Percentiles rank a stretch among this genome's conserved stretches.
phyloP scores from a whole-genome alignment of 2,888 invertebrate species.

The Lasioglossum calceatum region DNA sequence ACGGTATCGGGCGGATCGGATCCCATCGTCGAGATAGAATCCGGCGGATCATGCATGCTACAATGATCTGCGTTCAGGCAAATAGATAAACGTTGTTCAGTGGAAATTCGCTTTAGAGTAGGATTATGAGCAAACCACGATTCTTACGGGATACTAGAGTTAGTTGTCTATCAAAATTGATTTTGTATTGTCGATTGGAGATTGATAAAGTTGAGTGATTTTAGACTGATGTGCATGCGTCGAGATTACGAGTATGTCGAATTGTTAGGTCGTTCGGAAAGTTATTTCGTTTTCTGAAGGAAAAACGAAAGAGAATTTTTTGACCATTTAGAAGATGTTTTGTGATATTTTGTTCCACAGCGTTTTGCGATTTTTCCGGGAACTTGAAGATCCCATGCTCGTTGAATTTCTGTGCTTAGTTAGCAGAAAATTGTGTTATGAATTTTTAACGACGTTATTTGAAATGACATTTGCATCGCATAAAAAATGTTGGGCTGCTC shows the following conservation, averaged over 20 bases:
- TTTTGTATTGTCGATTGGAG: not conserved
- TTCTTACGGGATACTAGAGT: too few species aligned
- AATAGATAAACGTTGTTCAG: not conserved
- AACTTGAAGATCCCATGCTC: too few species aligned
- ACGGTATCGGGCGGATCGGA: not conserved
- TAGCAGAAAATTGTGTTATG: too few species aligned
- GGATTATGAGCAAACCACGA: not conserved
- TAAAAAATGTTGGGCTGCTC: too few species aligned
- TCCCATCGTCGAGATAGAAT: not conserved
- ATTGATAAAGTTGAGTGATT: not conserved
- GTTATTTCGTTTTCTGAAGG: too few species aligned
- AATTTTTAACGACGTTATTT: too few species aligned
- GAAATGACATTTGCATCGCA: too few species aligned
- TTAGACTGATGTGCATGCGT: not conserved
- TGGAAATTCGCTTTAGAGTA: not conserved
- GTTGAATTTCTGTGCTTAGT: too few species aligned
- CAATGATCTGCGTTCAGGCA: not conserved
- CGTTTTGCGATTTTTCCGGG: too few species aligned
- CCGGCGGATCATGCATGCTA: conserved; percentile 18
- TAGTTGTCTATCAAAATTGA: not conserved
- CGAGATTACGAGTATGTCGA: not conserved
- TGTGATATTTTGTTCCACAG: too few species aligned
- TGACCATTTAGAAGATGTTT: too few species aligned
- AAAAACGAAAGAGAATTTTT: too few species aligned
- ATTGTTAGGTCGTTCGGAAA: not conserved